These are phyloP conservation scores for Etia nguti DNA, from an alignment of 2,113 vertebrate genomes.

Conservation along the genomic window DNA sequence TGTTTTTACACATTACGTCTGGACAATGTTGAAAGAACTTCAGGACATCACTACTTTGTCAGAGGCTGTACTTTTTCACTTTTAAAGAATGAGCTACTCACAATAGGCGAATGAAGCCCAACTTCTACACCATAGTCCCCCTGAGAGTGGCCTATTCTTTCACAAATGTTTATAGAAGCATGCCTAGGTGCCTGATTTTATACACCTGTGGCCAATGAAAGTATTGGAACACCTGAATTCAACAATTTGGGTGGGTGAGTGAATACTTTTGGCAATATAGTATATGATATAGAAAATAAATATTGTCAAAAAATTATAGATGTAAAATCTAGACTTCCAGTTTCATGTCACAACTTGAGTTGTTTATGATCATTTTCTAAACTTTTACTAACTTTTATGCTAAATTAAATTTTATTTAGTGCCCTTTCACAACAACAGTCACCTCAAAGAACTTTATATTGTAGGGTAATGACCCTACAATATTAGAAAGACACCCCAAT, in stretches of 20 bases:
- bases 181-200: not conserved
- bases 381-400: not conserved
- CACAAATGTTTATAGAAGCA: not conserved
- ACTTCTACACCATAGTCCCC: not conserved
- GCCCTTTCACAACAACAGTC: not conserved
- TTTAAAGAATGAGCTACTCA: not conserved
- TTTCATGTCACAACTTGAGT: not conserved
- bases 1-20: not conserved
- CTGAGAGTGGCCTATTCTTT: not conserved
- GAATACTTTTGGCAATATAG: not conserved
- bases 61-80: not conserved
- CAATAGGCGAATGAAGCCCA: not conserved
- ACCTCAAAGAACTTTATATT: not conserved
- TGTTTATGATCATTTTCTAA: not conserved
- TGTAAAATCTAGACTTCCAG: not conserved
- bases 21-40: not conserved
- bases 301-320: not conserved
- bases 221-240: not conserved
- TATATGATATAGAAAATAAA: not conserved
- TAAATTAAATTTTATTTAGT: not conserved
- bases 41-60: not conserved
- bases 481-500: not conserved
- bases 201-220: no score
- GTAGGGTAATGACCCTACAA: not conserved
- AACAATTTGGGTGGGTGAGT: not conserved